Percentiles rank a stretch among this genome's conserved stretches.
Conservation (phyloP, 2,888 invertebrate species). For the Zele albiditarsus region DNA sequence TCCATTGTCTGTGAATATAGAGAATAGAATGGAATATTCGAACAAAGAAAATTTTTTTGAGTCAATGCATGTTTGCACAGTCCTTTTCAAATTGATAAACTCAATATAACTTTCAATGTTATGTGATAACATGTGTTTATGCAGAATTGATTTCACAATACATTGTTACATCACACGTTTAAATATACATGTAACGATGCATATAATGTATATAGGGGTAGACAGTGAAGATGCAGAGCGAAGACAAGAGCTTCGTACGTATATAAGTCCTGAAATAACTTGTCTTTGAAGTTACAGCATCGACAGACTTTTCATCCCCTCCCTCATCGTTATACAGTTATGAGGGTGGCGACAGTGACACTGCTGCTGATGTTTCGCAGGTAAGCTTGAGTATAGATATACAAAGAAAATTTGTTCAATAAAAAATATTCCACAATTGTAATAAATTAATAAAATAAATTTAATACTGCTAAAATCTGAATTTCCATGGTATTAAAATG, state of each 20-base stretch:
- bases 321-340: conserved; percentile 1
- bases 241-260: background rate
- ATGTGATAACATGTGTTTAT: background rate
- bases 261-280: conserved; percentile 47
- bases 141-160: background rate
- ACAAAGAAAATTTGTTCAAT: background rate
- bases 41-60: background rate
- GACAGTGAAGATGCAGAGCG: background rate
- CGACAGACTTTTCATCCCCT: conserved; percentile 13
- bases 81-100: background rate
- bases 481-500: no score
- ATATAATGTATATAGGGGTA: background rate
- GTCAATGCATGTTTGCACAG: background rate
- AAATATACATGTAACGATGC: background rate
- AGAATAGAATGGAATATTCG: background rate
- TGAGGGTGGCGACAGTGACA: conserved; percentile 4
- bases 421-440: background rate
- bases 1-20: background rate
- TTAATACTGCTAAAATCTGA: no score
- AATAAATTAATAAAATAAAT: background rate
- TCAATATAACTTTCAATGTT: background rate
- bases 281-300: conserved; percentile 46
- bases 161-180: background rate
- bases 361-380: background rate
- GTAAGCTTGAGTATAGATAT: background rate